Base-by-base conservation (phyloP, 2,113 vertebrate genomes). In the Alectura lathami region DNA sequence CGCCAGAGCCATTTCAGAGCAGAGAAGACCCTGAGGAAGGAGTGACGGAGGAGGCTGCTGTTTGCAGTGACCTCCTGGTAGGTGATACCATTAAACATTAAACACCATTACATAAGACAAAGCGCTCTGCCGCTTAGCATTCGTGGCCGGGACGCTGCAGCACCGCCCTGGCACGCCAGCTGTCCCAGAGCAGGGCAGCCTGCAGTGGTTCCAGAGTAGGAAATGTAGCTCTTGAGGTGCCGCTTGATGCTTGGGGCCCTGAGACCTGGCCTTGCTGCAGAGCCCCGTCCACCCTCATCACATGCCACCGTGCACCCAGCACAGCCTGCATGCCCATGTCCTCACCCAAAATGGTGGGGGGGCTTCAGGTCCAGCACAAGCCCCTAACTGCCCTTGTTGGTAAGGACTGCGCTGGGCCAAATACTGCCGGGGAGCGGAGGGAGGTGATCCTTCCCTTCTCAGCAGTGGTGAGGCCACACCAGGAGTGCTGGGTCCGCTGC, bases 81-180 rank as follows among this genome's bases (percentile, higher is more conserved):
- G 93, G 79, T 29, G 84, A 74, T 60, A 56, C 79, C 92, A 95
- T 96, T 93, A 92, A 97, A 95, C 72, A 84, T 92, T 96, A 94
- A 96, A 59, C 51, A 64, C 24, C 11, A 11, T 96, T 94, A 93
- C 72, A 17, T 96, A 94, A 96, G 77, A 77, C 5, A 29, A 69
- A 92, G 91, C 82, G 45, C 66, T 89, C 29, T 91, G 90, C 88
- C 1, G 9, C 90, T 95, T 80, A 86, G 85, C 67, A 73, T 94
- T 93, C 88, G 84, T 59, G 90, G 78, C 27, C 3, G 1, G 87
- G 80, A 73, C 59, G 50, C 86, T 90, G 92, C 92, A 93, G 77
- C 83, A 74, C 57, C 54, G 74, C 85, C 30, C 1, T 3, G 13
- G 57, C 1, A 0, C 1, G 1, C 36, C 2, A 17, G 60, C 5